phyloP scores from a whole-genome alignment of 2,888 invertebrate genomes.

The Pyrochroa serraticornis region DNA sequence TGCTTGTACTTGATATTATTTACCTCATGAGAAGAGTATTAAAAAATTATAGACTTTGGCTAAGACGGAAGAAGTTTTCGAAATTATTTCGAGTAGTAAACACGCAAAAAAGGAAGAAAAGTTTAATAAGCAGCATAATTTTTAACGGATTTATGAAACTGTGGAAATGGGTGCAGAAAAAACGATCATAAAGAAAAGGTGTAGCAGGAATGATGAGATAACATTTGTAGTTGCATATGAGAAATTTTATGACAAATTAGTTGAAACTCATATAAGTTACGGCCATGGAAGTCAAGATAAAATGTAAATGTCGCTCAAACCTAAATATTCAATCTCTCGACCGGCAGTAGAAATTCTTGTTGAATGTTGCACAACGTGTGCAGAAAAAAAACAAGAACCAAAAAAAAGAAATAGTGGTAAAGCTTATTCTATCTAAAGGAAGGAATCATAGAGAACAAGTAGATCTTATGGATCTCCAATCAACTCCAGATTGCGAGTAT shows the following conservation, averaged over 20 bases:
- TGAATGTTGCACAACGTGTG: conserved; percentile 13
- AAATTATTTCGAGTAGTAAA: no score
- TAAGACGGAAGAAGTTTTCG: conserved; percentile 4
- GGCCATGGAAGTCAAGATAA: conserved; percentile 20
- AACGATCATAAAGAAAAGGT: conserved; percentile 9
- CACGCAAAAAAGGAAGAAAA: neutral
- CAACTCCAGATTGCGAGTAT: conserved; percentile 20
- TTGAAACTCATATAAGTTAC: conserved; percentile 16
- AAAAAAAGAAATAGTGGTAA: conserved; percentile 25
- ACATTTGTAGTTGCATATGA: conserved; percentile 14
- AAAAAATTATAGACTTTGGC: conserved; percentile 7
- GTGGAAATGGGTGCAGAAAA: neutral
- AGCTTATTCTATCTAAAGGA: no score
- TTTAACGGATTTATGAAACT: no score
- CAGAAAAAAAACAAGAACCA: conserved; percentile 10
- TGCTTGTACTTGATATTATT: no score
- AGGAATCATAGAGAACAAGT: conserved; percentile 32
- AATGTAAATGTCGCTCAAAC: conserved; percentile 17
- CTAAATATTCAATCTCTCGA: conserved; percentile 18
- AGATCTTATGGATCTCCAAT: conserved; percentile 26
- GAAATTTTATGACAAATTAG: conserved; percentile 18
- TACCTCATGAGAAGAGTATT: neutral
- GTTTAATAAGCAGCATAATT: conserved; percentile 2
- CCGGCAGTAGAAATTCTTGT: conserved; percentile 17
- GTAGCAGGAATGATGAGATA: conserved; percentile 2